These are phyloP conservation scores for Hapalemur alaotrensis DNA, from an alignment of 2,797 vertebrate genomes.

Conservation along the genomic window DNA sequence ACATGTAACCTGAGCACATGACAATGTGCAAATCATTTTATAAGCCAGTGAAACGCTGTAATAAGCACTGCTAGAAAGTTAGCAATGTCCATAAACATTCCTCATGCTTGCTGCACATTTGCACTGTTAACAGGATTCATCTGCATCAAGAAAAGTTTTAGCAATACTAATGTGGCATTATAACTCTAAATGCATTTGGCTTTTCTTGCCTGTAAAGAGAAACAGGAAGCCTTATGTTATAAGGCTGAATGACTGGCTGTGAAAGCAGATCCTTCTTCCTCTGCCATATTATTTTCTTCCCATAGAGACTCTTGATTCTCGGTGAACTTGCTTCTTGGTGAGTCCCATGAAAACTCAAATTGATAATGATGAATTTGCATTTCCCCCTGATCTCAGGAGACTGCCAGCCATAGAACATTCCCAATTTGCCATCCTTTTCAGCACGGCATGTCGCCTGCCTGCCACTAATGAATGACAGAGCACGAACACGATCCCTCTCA, in stretches of 20 bases:
- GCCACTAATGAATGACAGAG: background rate
- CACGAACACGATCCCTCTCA: background rate
- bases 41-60: background rate
- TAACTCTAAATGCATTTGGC: background rate
- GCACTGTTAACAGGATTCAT: background rate
- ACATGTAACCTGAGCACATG: slow-evolving; percentile 1
- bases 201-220: background rate
- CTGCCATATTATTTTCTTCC: slow-evolving; percentile 8
- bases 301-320: background rate
- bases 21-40: slow-evolving; percentile 32
- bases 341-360: background rate
- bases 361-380: background rate
- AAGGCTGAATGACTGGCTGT: background rate
- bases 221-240: background rate
- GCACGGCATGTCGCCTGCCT: background rate
- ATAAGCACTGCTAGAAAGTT: slow-evolving; percentile 31
- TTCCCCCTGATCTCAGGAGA: background rate
- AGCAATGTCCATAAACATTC: background rate
- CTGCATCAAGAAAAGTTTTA: background rate
- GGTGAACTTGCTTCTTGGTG: slow-evolving; percentile 4
- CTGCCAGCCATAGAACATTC: background rate
- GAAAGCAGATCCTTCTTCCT: background rate
- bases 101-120: background rate
- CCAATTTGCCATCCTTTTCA: background rate
- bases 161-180: background rate